Evolutionary conservation across 2,113 vertebrate species (phyloP), one percentile per base, ranked within the genome.

Genomic region (Mirounga angustirostris): DNA sequence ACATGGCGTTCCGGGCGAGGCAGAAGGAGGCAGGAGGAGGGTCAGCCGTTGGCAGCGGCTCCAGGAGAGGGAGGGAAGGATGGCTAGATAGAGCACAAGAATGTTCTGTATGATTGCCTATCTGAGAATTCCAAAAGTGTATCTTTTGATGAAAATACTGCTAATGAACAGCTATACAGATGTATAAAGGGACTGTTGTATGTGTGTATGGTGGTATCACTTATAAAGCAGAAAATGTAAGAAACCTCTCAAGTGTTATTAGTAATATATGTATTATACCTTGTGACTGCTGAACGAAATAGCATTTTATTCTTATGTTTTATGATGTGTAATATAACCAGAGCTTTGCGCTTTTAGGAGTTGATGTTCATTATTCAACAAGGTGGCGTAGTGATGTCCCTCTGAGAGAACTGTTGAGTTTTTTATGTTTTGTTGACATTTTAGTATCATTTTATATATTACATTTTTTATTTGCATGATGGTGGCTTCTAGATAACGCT

Each of bases 81-180:
- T 0, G 0, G 4, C 1, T 3, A 59, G 65, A 24, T 7, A 6
- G 22, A 33, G 28, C 54, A 7, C 58, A 6, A 8, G 30, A 1
- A 0, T 2, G 3, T 19, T 16, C 14, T 33, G 2, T 13, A 11
- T 21, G 65, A 22, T 7, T 10, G 1, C 0, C 4, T 22, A 9
- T 33, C 36, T 85, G 50, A 24, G 30, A 9, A 15, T 56, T 61
- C 79, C 54, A 33, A 28, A 63, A 79, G 24, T 5, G 36, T 40
- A 4, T 56, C 63, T 59, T 94, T 46, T n/a, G 4, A 54, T 81
- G 92, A 73, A 71, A 81, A 33, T 54, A 28, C 82, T 61, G 14
- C 12, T 4, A 26, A 52, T 1, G 40, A 69, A 3, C 69, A 15
- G 0, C 21, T 40, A 7, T 33, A 36, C 43, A 89, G 3, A 16